These are phyloP conservation scores for Onychomys leucogaster DNA, from an alignment of 2,797 vertebrate genomes.

Conservation along the genomic window DNA sequence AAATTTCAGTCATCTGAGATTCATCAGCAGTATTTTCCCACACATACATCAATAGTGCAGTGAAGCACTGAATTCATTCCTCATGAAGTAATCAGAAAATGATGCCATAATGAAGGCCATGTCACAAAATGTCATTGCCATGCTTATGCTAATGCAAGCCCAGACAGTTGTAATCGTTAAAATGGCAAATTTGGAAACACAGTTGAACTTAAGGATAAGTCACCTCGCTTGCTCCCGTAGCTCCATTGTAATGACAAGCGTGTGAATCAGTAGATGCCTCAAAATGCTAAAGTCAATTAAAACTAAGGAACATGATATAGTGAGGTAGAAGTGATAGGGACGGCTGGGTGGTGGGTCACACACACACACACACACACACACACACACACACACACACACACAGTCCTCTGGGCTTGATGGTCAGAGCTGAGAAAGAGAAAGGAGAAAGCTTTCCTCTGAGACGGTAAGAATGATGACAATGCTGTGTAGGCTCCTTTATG, in stretches of 20 bases:
- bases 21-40: slow-evolving; percentile 56
- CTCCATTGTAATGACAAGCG: slow-evolving; percentile 4
- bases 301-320: neutral
- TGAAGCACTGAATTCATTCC: slow-evolving; percentile 64
- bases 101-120: slow-evolving; percentile 44
- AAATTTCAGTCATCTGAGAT: slow-evolving; percentile 70
- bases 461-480: neutral
- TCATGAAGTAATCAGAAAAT: slow-evolving; percentile 67
- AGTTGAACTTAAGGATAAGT: slow-evolving; percentile 5
- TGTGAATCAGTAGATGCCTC: neutral
- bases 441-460: neutral
- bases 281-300: neutral
- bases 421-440: neutral
- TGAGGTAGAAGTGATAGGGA: neutral
- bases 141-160: slow-evolving; percentile 38
- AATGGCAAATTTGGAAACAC: slow-evolving; percentile 5
- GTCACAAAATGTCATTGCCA: slow-evolving; percentile 46
- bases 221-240: neutral
- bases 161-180: neutral
- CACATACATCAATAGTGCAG: slow-evolving; percentile 64
- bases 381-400: too few species aligned
- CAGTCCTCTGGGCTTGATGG: neutral
- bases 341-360: rapidly evolving
- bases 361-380: too few species aligned
- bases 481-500: neutral